A percentile compares a stretch with the other conserved stretches of the same genome.
phyloP scores from a whole-genome alignment of 2,797 vertebrate genomes.

The Lemur catta region DNA sequence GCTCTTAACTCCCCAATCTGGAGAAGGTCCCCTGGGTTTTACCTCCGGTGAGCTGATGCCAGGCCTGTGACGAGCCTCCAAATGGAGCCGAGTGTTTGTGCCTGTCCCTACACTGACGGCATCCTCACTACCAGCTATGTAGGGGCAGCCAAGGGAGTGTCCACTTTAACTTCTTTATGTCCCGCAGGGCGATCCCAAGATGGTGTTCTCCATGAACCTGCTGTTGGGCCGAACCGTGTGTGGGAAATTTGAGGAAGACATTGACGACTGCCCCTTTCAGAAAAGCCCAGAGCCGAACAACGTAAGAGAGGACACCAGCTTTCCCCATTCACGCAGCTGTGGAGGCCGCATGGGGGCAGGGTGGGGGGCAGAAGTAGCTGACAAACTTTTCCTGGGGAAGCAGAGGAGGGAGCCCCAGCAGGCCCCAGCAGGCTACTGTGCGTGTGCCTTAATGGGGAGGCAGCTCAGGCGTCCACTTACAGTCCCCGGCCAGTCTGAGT shows the following conservation, averaged over 20 bases:
- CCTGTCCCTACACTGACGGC: background rate
- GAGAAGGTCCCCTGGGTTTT: background rate
- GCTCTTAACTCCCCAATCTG: background rate
- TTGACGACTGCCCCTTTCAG: slow-evolving; percentile 49
- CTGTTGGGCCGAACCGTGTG: background rate
- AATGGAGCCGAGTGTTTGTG: fast-evolving
- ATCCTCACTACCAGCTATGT: no score
- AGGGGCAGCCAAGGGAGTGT: fast-evolving
- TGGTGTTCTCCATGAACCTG: slow-evolving; percentile 20
- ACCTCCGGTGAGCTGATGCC: background rate
- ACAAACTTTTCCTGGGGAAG: background rate
- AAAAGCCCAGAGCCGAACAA: background rate
- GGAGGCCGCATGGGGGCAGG: fast-evolving
- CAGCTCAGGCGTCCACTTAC: background rate
- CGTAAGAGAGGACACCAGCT: background rate
- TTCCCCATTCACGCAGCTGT: background rate
- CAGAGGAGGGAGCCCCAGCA: background rate
- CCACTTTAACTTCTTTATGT: background rate
- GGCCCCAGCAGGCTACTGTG: background rate
- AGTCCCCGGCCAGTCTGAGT: background rate
- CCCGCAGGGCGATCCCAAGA: fast-evolving
- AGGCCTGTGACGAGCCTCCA: background rate
- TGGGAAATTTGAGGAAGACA: background rate
- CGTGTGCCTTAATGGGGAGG: background rate
- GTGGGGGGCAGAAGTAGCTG: fast-evolving